Base-by-base conservation (phyloP, 92 coral and sea anemone species). In the Porites evermanni region DNA sequence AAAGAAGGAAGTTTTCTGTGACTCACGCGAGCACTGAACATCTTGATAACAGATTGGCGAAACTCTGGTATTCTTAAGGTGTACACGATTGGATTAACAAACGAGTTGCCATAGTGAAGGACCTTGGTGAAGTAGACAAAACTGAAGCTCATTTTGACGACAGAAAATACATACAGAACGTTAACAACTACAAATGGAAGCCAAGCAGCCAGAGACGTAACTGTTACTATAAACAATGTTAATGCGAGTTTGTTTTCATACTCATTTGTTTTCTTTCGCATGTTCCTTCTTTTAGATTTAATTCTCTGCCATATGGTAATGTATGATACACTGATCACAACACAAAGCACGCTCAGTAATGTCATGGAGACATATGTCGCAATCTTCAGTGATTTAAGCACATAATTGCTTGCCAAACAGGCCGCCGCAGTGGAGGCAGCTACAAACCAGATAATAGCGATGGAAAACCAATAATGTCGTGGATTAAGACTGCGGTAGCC, bases 41-140 rank as follows among this genome's bases (percentile, higher is more conserved):
- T 61, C 20, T 81, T 26, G 8, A 73, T 65, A 3, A 75, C 87
- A 5, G 90, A 85, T 47, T 68, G 74, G 6, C 90, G 81, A 75
- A 89, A 89, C 70, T 78, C 93, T 14, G 93, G 90, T 53, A 89
- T 86, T 59, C 93, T 79, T 29, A 89, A 65, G 63, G 86, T 32
- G 79, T 89, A 89, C 16, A 89, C 84, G 12, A 66, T 74, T n/a
- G 93, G 93, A 44, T 89, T 89, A 6, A 86, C 75, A 63, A 89
- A 32, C 6, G 93, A 89, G 75, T 89, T 89, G 2, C 86, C 88
- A 64, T 89, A 89, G 53, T 89, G 93, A 29, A 89, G 93, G 2
- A 89, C 59, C 58, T 89, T 89, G 20, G 93, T 64, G 50, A 86
- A 23, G 12, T 56, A 79, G 44, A 77, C 77, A 56, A 89, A 85